These are phyloP conservation scores for Plotosus lineatus DNA, from an alignment of 2,113 vertebrate species.

Conservation along the genomic window DNA sequence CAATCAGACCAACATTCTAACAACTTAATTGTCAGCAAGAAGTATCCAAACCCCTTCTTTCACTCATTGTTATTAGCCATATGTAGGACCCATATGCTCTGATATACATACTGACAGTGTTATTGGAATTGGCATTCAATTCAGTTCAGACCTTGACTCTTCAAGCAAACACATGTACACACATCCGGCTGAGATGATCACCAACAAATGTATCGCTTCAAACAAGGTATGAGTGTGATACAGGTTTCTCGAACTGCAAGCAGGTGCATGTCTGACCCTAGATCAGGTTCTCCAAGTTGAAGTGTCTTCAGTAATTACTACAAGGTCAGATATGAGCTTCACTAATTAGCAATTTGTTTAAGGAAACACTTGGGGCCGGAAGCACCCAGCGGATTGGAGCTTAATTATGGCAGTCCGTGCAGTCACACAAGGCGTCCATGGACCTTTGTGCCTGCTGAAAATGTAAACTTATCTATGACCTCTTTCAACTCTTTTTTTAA, in stretches of 20 bases:
- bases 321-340: conserved; percentile 25
- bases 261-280: not conserved
- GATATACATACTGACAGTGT: too few species aligned
- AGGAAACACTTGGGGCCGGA: conserved; percentile 12
- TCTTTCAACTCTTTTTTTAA: not conserved
- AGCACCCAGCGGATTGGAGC: conserved; percentile 9
- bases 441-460: not conserved
- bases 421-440: conserved; percentile 21
- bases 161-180: not conserved
- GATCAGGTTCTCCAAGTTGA: conserved; percentile 15
- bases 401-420: conserved; percentile 31
- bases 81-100: too few species aligned
- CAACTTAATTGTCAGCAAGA: conserved; percentile 1
- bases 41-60: not conserved
- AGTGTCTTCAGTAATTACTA: conserved; percentile 48
- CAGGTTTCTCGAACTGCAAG: not conserved
- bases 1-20: not conserved
- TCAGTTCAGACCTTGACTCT: not conserved
- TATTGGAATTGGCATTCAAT: too few species aligned
- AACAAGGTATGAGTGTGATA: conserved; percentile 39
- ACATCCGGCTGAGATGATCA: conserved; percentile 17
- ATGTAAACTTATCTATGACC: not conserved
- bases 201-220: conserved; percentile 24
- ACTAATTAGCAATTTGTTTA: conserved; percentile 37
- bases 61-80: too few species aligned